Conservation (phyloP, 2,797 vertebrate species). For the Acropternis orthonyx region DNA sequence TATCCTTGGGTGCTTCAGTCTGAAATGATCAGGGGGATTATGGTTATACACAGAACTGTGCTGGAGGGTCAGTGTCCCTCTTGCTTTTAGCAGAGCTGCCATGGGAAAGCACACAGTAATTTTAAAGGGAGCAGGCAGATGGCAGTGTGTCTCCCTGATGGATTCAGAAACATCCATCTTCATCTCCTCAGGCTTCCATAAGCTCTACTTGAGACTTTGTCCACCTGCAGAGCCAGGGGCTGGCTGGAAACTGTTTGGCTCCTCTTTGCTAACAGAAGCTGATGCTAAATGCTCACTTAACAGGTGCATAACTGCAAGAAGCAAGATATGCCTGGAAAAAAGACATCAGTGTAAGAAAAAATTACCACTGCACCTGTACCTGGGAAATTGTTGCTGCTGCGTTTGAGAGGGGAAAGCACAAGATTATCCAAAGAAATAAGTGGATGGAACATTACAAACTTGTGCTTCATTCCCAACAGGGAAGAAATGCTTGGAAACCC, state of each 20-base stretch:
- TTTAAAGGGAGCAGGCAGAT: conserved; percentile 42
- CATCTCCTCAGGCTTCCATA: neutral
- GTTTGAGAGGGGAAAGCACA: neutral
- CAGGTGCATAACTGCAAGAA: neutral
- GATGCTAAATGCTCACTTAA: conserved; percentile 1
- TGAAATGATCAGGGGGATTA: accelerated
- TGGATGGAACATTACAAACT: neutral
- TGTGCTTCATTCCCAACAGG: neutral
- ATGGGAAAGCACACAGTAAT: neutral
- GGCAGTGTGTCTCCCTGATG: conserved; percentile 55
- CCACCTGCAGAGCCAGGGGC: neutral
- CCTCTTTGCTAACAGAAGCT: neutral
- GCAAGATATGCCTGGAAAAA: neutral
- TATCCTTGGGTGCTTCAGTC: neutral
- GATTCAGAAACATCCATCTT: neutral
- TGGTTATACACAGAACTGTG: accelerated
- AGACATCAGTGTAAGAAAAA: neutral
- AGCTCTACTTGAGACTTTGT: neutral
- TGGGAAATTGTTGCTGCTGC: neutral
- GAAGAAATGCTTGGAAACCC: neutral
- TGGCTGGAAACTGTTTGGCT: neutral
- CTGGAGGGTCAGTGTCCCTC: neutral
- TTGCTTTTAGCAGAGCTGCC: neutral
- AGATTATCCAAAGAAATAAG: neutral
- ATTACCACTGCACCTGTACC: neutral